Evolutionary conservation across 1,140 invertebrate genomes (phyloP).

Genomic region (Pseudobourletiella spinata): DNA sequence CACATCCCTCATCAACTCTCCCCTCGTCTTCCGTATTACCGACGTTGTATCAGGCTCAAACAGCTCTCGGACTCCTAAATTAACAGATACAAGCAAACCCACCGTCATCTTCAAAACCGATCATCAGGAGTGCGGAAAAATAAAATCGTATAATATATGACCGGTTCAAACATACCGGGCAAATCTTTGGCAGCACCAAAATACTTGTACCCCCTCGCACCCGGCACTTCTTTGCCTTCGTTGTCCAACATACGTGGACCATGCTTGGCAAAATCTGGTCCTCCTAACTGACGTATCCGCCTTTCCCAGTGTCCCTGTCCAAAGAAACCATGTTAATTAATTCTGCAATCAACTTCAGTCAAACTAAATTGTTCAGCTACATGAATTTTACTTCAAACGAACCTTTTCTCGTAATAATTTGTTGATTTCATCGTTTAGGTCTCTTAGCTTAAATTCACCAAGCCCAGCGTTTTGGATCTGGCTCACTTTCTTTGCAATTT

Average conservation of each 20-base stretch:
- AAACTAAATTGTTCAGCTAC: constrained; percentile 39
- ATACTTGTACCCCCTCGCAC: constrained; percentile 97
- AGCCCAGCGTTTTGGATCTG: constrained; percentile 99
- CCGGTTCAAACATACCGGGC: constrained; percentile 52
- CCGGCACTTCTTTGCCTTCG: constrained; percentile 93
- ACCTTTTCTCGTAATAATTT: constrained; percentile 83
- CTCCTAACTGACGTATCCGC: constrained; percentile 88
- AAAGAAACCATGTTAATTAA: no score
- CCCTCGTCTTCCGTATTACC: constrained; percentile 83
- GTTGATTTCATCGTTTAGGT: constrained; percentile 99
- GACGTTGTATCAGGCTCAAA: constrained; percentile 60
- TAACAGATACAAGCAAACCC: constrained; percentile 3
- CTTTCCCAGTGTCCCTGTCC: constrained; percentile 88
- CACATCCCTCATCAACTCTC: constrained; percentile 95
- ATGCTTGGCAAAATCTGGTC: constrained; percentile 84
- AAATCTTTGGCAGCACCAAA: constrained; percentile 98
- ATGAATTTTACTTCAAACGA: constrained; percentile 11
- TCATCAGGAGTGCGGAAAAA: no score
- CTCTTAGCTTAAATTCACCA: constrained; percentile 94
- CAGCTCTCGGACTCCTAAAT: constrained; percentile 77
- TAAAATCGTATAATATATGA: no score
- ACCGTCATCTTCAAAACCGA: no score
- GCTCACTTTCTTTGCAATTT: constrained; percentile 97
- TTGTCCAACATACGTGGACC: constrained; percentile 92
- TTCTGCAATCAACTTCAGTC: no score